phyloP scores from a whole-genome alignment of 2,888 invertebrate genomes.

The Notodonta dromedarius region DNA sequence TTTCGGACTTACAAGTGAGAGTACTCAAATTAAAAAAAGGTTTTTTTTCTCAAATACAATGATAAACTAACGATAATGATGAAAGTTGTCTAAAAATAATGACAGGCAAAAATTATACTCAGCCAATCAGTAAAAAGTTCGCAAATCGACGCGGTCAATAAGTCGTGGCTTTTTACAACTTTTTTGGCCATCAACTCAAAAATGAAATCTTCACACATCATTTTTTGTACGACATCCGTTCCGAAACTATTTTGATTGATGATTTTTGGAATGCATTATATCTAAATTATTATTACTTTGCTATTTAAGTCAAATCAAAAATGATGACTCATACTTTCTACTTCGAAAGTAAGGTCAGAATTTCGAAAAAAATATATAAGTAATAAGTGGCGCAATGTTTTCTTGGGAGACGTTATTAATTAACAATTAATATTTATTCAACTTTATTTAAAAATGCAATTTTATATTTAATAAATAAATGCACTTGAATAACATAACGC shows the following conservation, averaged over 20 bases:
- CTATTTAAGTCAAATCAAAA: neutral
- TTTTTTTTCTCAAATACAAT: neutral
- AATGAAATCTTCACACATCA: neutral
- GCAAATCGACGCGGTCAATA: too few species aligned
- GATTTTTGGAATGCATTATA: conserved; percentile 1
- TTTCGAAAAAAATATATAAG: neutral
- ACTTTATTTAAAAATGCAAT: too few species aligned
- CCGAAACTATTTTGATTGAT: neutral
- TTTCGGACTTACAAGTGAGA: too few species aligned
- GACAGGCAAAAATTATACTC: neutral
- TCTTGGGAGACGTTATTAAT: neutral
- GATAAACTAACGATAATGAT: neutral
- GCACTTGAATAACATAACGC: too few species aligned
- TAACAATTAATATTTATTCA: too few species aligned
- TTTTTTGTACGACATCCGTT: neutral
- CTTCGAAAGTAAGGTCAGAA: neutral
- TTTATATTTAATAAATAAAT: too few species aligned
- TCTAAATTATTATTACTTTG: neutral
- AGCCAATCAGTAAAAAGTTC: neutral
- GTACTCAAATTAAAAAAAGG: too few species aligned
- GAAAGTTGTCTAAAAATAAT: neutral
- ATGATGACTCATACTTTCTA: neutral
- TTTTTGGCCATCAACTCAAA: neutral
- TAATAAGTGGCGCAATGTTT: neutral
- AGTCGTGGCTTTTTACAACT: neutral